phyloP scores from a whole-genome alignment of 2,888 invertebrate species.

The Leucoma salicis region DNA sequence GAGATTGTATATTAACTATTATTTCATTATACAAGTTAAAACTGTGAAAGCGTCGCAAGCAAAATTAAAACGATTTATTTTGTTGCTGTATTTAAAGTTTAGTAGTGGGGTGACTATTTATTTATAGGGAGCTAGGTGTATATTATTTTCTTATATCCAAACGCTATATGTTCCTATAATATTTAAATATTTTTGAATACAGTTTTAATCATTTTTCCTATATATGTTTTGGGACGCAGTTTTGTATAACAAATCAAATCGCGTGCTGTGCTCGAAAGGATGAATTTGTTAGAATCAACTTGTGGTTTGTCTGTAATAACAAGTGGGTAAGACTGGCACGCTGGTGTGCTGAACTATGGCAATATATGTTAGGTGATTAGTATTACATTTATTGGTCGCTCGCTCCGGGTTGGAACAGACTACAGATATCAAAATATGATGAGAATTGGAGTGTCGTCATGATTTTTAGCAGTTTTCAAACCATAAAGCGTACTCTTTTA shows the following conservation, averaged over 20 bases:
- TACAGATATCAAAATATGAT: no score
- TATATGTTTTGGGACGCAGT: constrained; percentile 41
- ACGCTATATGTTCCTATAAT: constrained; percentile 47
- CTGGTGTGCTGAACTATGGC: constrained; percentile 22
- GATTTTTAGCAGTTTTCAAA: no score
- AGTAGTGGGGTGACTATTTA: constrained; percentile 40
- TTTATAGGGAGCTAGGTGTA: constrained; percentile 34
- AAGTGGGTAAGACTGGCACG: background rate
- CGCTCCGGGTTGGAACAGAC: constrained; percentile 18
- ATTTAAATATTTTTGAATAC: constrained; percentile 34
- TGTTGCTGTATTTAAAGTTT: no score
- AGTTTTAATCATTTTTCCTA: constrained; percentile 39
- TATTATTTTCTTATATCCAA: constrained; percentile 33
- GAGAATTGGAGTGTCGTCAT: no score
- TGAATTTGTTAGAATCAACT: background rate
- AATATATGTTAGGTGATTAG: constrained; percentile 29
- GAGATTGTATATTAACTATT: no score
- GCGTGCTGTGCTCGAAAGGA: background rate
- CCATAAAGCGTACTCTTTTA: no score
- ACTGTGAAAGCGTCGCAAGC: no score
- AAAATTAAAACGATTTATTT: no score
- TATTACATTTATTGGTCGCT: constrained; percentile 37
- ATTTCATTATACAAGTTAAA: no score
- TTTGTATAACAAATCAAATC: constrained; percentile 18
- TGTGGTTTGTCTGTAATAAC: background rate